phyloP scores from a whole-genome alignment of 2,797 vertebrate species.

The Hemibagrus guttatus region DNA sequence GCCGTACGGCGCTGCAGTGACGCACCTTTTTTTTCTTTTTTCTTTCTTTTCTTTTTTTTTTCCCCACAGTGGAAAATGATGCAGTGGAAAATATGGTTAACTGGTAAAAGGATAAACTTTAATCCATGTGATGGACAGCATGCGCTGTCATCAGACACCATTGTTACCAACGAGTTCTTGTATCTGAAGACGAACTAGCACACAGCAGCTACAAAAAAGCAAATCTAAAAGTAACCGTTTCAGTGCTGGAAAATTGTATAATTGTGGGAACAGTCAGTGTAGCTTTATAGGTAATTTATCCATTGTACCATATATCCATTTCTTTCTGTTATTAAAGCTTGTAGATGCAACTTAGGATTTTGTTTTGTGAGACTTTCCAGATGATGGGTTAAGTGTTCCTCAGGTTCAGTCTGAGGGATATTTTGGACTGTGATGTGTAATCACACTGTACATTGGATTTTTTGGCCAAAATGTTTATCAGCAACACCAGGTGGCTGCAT shows the following conservation, averaged over 20 bases:
- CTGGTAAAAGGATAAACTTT: not conserved
- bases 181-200: not conserved
- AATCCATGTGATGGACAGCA: not conserved
- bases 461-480: not conserved
- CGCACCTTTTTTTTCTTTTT: not conserved
- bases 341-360: not conserved
- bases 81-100: not conserved
- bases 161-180: not conserved
- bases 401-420: not conserved
- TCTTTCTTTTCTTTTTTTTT: not conserved
- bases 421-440: not conserved
- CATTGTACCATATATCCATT: not conserved
- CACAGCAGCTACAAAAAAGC: not conserved
- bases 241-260: not conserved
- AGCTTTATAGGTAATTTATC: not conserved
- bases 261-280: not conserved
- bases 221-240: not conserved
- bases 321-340: not conserved
- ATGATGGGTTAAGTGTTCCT: not conserved
- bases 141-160: not conserved
- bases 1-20: not conserved
- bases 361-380: no score
- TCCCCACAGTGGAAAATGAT: not conserved
- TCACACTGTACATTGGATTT: not conserved
- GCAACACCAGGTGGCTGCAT: conserved; percentile 14